Conservation (phyloP, 2,113 vertebrate genomes). For the Cololabis saira region DNA sequence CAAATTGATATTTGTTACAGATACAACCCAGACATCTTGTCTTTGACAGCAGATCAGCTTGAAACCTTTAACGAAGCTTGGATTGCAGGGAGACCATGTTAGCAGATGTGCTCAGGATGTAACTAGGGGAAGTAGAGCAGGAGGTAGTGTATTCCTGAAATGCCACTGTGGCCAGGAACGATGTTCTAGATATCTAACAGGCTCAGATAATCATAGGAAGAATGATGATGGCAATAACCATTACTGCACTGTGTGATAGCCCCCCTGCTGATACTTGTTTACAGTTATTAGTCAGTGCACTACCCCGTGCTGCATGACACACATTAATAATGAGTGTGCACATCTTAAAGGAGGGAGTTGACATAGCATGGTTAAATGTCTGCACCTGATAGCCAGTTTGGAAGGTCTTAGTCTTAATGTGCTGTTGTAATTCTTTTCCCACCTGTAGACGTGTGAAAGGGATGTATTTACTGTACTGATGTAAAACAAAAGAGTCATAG, state of each 20-base stretch:
- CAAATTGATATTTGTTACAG: conserved; percentile 33
- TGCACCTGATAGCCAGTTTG: conserved; percentile 23
- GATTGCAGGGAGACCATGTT: conserved; percentile 28
- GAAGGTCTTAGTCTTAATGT: not conserved
- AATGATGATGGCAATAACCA: conserved; percentile 74
- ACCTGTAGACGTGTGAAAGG: not conserved
- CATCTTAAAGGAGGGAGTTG: conserved; percentile 14
- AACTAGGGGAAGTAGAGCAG: conserved; percentile 37
- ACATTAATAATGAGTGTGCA: conserved; percentile 47
- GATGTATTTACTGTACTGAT: no score
- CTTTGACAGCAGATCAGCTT: conserved; percentile 32
- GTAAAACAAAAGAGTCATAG: no score
- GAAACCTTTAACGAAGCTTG: conserved; percentile 23
- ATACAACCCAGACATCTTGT: conserved; percentile 15
- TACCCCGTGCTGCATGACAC: conserved; percentile 28
- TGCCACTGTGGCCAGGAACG: conserved; percentile 20
- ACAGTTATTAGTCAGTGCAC: conserved; percentile 67
- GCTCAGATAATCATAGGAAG: conserved; percentile 65
- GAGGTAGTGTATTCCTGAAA: conserved; percentile 1
- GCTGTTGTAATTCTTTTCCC: conserved; percentile 22
- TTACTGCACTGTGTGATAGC: conserved; percentile 63
- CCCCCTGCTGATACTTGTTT: conserved; percentile 73
- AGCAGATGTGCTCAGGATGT: conserved; percentile 48
- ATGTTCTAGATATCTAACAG: conserved; percentile 36
- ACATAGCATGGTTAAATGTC: conserved; percentile 32